Percentiles rank a stretch among this genome's conserved stretches.
phyloP scores from a whole-genome alignment of 2,797 vertebrate genomes.

The Tapera naevia region DNA sequence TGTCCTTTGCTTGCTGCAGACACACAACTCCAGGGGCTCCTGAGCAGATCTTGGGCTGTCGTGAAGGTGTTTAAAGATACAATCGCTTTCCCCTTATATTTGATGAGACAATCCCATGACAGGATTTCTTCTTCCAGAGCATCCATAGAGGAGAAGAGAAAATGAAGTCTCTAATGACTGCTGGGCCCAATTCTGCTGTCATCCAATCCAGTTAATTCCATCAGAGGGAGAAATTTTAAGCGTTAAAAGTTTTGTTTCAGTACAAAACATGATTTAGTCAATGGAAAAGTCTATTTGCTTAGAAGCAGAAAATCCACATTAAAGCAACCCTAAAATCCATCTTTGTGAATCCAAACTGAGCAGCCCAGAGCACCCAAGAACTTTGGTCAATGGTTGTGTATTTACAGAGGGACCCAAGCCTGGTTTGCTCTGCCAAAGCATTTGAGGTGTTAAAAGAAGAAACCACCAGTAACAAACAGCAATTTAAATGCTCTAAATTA shows the following conservation, averaged over 20 bases:
- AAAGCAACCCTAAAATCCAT: background rate
- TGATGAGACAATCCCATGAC: background rate
- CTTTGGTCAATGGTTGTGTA: background rate
- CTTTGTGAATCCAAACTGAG: background rate
- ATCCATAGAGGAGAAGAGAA: background rate
- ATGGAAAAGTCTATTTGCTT: background rate
- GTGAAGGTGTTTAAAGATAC: background rate
- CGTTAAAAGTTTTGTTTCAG: background rate
- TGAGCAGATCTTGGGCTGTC: background rate
- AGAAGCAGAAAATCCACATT: background rate
- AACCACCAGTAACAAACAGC: conserved; percentile 25
- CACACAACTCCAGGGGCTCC: background rate
- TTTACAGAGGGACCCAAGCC: background rate
- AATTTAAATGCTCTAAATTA: conserved; percentile 31
- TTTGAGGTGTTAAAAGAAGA: conserved; percentile 16
- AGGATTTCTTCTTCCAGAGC: background rate
- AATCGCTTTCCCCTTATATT: background rate
- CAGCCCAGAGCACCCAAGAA: background rate
- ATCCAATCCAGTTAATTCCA: background rate
- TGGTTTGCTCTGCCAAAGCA: background rate
- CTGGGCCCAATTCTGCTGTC: background rate
- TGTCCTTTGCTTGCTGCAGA: background rate
- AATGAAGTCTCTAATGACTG: background rate
- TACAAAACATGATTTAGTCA: background rate
- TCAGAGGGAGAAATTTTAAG: background rate